phyloP scores from a whole-genome alignment of 2,888 invertebrate species.

The Acleris sparsana region DNA sequence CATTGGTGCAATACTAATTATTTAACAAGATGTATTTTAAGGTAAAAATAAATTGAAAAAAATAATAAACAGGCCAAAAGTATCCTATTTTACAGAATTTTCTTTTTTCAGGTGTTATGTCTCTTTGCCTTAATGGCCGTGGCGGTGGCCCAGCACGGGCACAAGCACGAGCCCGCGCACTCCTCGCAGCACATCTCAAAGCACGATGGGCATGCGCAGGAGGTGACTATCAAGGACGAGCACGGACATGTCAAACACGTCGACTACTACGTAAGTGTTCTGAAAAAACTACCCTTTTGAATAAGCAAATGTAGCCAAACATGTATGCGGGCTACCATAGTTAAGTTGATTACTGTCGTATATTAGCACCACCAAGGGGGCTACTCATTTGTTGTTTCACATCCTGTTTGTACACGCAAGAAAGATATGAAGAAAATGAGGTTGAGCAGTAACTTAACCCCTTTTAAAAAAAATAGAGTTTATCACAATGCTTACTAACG shows the following conservation, averaged over 20 bases:
- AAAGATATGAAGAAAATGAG: no score
- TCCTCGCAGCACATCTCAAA: slow-evolving; percentile 68
- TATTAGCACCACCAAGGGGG: no score
- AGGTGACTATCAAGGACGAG: slow-evolving; percentile 48
- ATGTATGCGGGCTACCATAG: no score
- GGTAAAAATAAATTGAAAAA: not conserved
- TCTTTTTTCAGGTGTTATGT: slow-evolving; percentile 48
- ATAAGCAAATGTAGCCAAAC: no score
- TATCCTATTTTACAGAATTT: not conserved
- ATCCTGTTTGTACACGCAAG: no score
- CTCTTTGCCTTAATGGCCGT: slow-evolving; percentile 54
- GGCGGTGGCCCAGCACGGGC: slow-evolving; percentile 54
- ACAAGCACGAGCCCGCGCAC: slow-evolving; percentile 63
- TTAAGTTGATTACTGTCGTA: no score
- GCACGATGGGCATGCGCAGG: slow-evolving; percentile 60
- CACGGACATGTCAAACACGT: slow-evolving; percentile 51
- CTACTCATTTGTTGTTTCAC: no score
- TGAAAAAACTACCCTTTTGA: not conserved
- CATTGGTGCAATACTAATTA: no score
- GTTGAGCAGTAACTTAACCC: no score
- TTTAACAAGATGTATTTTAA: no score
- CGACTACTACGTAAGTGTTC: slow-evolving; percentile 55
- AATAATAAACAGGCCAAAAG: not conserved
- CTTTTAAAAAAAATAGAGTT: not conserved
- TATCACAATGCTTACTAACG: not conserved